Percentiles rank a stretch among this genome's conserved stretches.
phyloP scores from a whole-genome alignment of 2,888 invertebrate species.

The Rhyacophila evoluta region DNA sequence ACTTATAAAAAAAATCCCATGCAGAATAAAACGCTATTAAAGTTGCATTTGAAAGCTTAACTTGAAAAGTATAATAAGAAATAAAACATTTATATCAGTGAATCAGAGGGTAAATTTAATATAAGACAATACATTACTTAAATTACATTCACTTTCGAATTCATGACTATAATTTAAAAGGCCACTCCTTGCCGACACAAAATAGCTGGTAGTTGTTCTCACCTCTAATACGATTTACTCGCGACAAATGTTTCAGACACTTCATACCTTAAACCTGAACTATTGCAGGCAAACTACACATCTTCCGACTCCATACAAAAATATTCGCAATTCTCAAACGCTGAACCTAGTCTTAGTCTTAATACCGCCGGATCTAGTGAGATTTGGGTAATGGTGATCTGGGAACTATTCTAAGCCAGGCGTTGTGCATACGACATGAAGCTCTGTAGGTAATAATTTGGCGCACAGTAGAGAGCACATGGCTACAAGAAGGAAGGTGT shows the following conservation, averaged over 20 bases:
- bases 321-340: conserved; percentile 49
- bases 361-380: conserved; percentile 41
- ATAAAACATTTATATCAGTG: not conserved
- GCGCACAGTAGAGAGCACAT: conserved; percentile 44
- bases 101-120: not conserved
- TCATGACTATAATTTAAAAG: conserved; percentile 8
- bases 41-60: too few relatives aligned
- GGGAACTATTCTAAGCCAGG: conserved; percentile 41
- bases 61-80: not conserved
- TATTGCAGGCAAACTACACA: conserved; percentile 35
- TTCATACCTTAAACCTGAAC: conserved; percentile 38
- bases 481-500: conserved; percentile 48
- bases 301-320: conserved; percentile 44
- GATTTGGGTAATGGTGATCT: conserved; percentile 49
- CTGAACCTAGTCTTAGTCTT: conserved; percentile 40
- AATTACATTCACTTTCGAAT: conserved; percentile 10
- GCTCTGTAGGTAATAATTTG: conserved; percentile 52
- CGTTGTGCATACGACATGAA: conserved; percentile 47
- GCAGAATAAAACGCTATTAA: too few relatives aligned
- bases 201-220: conserved; percentile 32
- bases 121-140: not conserved
- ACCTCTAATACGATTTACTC: conserved; percentile 38
- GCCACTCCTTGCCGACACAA: conserved; percentile 11
- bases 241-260: conserved; percentile 49
- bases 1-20: too few relatives aligned